These are phyloP conservation scores for Cebuella pygmaea DNA, from an alignment of 2,797 vertebrate species.

Conservation along the genomic window DNA sequence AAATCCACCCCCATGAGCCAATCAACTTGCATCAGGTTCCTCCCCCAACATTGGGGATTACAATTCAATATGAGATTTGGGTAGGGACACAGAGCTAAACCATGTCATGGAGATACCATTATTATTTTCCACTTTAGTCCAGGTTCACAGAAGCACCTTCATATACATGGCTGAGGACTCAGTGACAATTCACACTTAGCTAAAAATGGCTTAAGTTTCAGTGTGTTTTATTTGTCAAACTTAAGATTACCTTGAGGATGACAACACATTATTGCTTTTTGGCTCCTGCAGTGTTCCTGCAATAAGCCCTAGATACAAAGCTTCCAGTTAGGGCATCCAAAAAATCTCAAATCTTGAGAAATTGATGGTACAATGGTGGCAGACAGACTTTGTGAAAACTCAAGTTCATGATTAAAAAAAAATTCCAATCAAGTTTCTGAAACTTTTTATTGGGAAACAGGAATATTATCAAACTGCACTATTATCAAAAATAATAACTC, in stretches of 20 bases:
- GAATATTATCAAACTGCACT: background rate
- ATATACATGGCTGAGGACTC: background rate
- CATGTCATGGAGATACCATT: background rate
- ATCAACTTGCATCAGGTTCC: background rate
- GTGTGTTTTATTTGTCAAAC: background rate
- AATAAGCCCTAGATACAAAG: background rate
- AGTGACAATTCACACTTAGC: background rate
- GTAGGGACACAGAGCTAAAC: background rate
- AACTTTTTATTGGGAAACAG: conserved; percentile 15
- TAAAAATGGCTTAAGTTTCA: background rate
- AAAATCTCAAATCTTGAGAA: background rate
- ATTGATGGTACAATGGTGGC: background rate
- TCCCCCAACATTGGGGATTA: background rate
- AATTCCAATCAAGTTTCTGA: background rate
- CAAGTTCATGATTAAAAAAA: background rate
- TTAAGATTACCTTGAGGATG: background rate
- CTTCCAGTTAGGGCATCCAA: background rate
- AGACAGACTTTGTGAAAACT: background rate
- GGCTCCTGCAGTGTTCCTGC: background rate
- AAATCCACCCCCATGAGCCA: background rate
- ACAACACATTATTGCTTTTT: background rate
- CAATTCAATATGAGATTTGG: background rate
- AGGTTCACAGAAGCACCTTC: background rate
- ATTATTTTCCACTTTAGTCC: background rate
- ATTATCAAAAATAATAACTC: conserved; percentile 60